Conservation (phyloP, 2,113 vertebrate species). For the Neolamprologus brichardi region DNA sequence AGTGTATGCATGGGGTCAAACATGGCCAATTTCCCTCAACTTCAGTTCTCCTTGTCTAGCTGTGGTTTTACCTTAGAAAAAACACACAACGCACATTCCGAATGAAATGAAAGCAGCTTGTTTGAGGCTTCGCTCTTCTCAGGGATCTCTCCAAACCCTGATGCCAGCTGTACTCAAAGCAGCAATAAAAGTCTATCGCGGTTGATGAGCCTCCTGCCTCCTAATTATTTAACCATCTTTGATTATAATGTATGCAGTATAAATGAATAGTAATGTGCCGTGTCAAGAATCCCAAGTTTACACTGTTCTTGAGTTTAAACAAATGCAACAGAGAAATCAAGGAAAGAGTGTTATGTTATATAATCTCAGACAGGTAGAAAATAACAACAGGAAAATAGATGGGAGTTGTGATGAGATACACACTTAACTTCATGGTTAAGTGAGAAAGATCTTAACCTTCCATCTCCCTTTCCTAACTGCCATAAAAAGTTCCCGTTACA, state of each 20-base stretch:
- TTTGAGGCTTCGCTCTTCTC: not conserved
- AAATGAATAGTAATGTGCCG: not conserved
- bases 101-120: not conserved
- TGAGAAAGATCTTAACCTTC: constrained; percentile 1
- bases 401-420: not conserved
- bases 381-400: not conserved
- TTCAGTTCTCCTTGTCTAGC: not conserved
- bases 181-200: not conserved
- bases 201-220: not conserved
- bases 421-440: not conserved
- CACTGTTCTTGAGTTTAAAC: not conserved
- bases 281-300: not conserved
- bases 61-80: not conserved
- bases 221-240: not conserved
- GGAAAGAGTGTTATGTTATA: not conserved
- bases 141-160: not conserved
- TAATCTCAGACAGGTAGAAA: not conserved
- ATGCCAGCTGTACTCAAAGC: not conserved
- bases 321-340: not conserved
- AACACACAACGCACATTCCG: accelerated
- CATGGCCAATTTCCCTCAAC: not conserved
- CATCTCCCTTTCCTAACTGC: not conserved
- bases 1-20: not conserved
- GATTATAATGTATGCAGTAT: not conserved
- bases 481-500: not conserved